These are phyloP conservation scores for Heliconius cydno DNA, from an alignment of 2,888 invertebrate species.

Conservation along the genomic window DNA sequence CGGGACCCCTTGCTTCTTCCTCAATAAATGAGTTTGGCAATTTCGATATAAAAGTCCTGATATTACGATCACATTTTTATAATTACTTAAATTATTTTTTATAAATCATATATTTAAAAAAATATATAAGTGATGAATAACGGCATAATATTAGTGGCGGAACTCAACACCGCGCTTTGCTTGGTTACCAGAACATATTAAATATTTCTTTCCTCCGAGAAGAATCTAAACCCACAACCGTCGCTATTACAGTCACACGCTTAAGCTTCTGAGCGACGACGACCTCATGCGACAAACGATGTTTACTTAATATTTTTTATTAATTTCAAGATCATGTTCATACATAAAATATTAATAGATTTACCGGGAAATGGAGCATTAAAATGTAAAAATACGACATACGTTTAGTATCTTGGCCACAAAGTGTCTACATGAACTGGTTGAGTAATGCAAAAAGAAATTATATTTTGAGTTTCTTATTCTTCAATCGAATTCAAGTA, in stretches of 20 bases:
- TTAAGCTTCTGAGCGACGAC: too few relatives aligned
- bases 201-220: too few relatives aligned
- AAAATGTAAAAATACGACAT: slow-evolving; percentile 25
- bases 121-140: too few relatives aligned
- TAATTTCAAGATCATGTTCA: slow-evolving; percentile 20
- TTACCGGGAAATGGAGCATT: slow-evolving; percentile 30
- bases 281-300: not conserved
- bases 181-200: too few relatives aligned
- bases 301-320: slow-evolving; percentile 13
- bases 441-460: not conserved
- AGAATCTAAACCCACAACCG: too few relatives aligned
- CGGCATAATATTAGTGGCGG: too few relatives aligned
- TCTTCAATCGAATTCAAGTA: too few relatives aligned
- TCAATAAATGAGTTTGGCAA: not conserved
- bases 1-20: not conserved
- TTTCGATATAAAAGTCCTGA: not conserved
- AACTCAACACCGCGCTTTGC: too few relatives aligned
- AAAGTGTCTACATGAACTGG: not conserved
- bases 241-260: too few relatives aligned
- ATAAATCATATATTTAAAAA: too few relatives aligned
- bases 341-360: slow-evolving; percentile 27
- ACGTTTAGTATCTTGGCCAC: slow-evolving; percentile 21
- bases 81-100: not conserved
- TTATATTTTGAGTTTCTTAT: not conserved
- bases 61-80: not conserved